These are phyloP conservation scores for Caenorhabditis sp. DNA, from an alignment of 2,888 invertebrate genomes.

Conservation along the genomic window DNA sequence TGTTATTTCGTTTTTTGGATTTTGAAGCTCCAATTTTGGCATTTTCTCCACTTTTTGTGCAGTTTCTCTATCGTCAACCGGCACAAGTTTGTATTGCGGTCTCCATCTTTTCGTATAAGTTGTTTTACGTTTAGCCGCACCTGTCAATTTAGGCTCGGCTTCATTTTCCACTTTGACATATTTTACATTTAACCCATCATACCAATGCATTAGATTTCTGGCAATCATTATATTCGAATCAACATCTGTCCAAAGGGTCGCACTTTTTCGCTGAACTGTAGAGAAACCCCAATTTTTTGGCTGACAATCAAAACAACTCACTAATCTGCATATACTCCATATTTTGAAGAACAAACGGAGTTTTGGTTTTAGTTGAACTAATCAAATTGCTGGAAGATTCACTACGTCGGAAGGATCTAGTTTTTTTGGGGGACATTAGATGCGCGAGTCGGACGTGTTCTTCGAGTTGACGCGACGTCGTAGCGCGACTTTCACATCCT, in stretches of 20 bases:
- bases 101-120: neutral
- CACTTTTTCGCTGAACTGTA: no score
- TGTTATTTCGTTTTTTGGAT: neutral
- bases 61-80: neutral
- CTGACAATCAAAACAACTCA: neutral
- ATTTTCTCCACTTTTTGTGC: neutral
- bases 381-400: neutral
- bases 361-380: neutral
- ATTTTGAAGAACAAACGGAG: neutral
- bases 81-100: neutral
- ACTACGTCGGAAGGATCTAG: neutral
- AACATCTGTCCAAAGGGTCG: neutral
- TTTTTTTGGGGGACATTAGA: neutral
- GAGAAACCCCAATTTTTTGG: no score
- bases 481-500: neutral
- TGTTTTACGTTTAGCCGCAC: neutral
- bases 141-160: neutral
- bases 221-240: neutral
- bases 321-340: neutral
- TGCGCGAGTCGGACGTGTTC: neutral
- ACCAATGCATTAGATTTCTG: neutral
- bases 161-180: neutral
- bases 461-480: neutral
- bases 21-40: neutral
- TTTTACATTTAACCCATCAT: neutral